Base-by-base conservation (phyloP, 1,140 invertebrate species). In the Cylas formicarius region DNA sequence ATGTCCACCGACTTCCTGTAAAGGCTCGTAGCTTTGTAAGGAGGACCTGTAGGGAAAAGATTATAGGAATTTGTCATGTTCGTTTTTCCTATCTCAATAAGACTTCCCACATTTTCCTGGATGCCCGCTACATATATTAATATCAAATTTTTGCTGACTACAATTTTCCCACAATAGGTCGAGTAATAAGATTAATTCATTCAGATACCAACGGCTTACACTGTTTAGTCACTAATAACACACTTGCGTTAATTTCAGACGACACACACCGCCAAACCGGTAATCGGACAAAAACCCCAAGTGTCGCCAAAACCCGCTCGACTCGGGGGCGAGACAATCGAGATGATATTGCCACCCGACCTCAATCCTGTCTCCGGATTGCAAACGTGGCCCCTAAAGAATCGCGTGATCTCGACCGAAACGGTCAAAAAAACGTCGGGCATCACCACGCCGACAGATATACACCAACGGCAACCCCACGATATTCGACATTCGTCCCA, bases 311-410 rank as follows among this genome's bases (percentile, higher is more conserved):
- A 73, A 44, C 66, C 65, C 4, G 53, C 62, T 22, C 46, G 43
- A 22, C 39, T 48, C 5, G 55, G 67, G 10, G 67, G 72, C 6
- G 74, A 78, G 26, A 75, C 72, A 0, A 74, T 76, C 11, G 73
- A 75, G 48, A 72, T 73, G 14, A 71, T 66, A 0, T 66, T 68
- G 32, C 72, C 71, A 0, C 59, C 62, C 1, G 69, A 73, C 19
- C 29, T 70, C 3, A 61, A 60, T 2, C 28, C 45, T 3, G 51
- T 66, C 34, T 55, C 57, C 11, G 40, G 61, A 62, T 46, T 58
- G 14, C 72, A 75, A 29, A 77, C 78, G 4, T 81, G 78, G 78
- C 78, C 80, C 0, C 55, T 82, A 10, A 81, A 82, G 55, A 79
- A 76, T 47, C 75, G 74, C 56, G 58, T 72, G 10, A 65, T 64